Conservation (phyloP, 2,113 vertebrate genomes). For the Glaucomys volans region DNA sequence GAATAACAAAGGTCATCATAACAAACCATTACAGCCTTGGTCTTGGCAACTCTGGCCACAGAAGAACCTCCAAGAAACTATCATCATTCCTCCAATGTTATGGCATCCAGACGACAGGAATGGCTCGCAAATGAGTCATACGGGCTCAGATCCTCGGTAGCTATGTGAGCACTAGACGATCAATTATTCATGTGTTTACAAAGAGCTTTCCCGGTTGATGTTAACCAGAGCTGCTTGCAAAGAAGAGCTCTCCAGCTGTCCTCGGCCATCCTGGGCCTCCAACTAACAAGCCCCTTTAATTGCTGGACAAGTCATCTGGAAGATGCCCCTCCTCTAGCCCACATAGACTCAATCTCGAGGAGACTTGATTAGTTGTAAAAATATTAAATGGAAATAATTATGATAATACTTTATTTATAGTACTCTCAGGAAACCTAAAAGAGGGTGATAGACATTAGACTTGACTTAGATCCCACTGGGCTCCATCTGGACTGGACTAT, state of each 20-base stretch:
- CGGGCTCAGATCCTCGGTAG: conserved; percentile 87
- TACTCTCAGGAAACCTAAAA: background rate
- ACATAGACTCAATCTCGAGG: conserved; percentile 71
- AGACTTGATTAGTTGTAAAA: conserved; percentile 82
- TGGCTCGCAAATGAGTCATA: conserved; percentile 90
- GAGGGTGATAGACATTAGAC: background rate
- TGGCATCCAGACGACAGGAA: conserved; percentile 91
- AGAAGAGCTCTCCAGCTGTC: conserved; percentile 90
- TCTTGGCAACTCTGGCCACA: conserved; percentile 90
- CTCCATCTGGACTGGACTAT: background rate
- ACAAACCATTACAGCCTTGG: conserved; percentile 96
- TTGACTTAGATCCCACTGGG: background rate
- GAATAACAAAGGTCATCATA: conserved; percentile 98
- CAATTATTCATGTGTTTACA: conserved; percentile 94
- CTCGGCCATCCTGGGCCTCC: conserved; percentile 79
- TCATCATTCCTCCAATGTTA: conserved; percentile 92
- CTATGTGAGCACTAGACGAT: conserved; percentile 89
- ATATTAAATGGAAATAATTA: conserved; percentile 55
- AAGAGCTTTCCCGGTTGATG: conserved; percentile 89
- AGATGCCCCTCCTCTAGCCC: conserved; percentile 47
- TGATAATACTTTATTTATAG: background rate
- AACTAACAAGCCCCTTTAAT: conserved; percentile 83
- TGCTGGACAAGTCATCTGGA: conserved; percentile 81
- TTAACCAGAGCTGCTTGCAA: conserved; percentile 90
- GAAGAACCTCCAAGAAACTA: conserved; percentile 90